These are phyloP conservation scores for Cheumatopsyche charites DNA, from an alignment of 1,140 invertebrate genomes.

Conservation along the genomic window DNA sequence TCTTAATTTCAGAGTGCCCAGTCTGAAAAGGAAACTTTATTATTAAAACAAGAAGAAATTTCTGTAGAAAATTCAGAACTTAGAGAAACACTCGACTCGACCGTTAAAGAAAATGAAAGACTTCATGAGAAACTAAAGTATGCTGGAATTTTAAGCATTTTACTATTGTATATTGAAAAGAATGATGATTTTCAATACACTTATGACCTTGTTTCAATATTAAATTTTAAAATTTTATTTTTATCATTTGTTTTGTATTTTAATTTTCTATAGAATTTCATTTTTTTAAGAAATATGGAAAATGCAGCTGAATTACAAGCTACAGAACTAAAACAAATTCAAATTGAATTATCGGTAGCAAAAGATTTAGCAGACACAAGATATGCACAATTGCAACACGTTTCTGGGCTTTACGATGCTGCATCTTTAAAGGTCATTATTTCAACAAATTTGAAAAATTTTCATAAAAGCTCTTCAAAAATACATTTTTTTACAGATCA, in stretches of 20 bases:
- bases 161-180: no score
- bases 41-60: constrained; percentile 82
- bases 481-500: constrained; percentile 36
- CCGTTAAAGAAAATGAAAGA: constrained; percentile 66
- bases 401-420: constrained; percentile 79
- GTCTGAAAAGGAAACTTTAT: constrained; percentile 74
- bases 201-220: no score
- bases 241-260: constrained; percentile 41
- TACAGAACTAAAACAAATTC: constrained; percentile 73
- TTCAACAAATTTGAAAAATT: neutral
- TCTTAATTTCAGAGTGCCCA: constrained; percentile 76
- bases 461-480: neutral
- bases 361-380: constrained; percentile 69
- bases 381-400: constrained; percentile 76
- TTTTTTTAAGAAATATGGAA: constrained; percentile 27
- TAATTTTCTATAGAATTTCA: constrained; percentile 47
- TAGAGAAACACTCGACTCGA: constrained; percentile 58
- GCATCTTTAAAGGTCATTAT: constrained; percentile 70
- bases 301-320: constrained; percentile 72
- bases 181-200: no score
- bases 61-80: constrained; percentile 68
- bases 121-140: constrained; percentile 70
- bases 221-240: neutral
- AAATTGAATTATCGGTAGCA: constrained; percentile 72
- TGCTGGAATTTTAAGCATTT: no score